Base-by-base conservation (phyloP, 53 echinoderm and acorn worm genomes). In the Stichopus horrens region DNA sequence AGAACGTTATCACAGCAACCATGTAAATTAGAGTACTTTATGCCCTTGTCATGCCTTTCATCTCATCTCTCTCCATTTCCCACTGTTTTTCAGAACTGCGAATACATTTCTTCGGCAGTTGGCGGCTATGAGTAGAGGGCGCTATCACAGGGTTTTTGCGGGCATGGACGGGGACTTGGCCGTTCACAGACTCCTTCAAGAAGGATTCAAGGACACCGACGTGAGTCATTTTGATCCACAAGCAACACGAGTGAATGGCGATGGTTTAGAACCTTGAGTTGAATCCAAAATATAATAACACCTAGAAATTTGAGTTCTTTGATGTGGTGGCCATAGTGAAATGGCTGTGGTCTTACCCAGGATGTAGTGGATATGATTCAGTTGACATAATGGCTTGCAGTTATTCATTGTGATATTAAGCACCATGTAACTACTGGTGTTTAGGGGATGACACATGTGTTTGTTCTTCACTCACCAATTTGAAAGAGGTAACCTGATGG, bases 151-250 rank as follows among this genome's bases (percentile, higher is more conserved):
- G 54, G 93, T 94, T 86, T 95, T 90, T 88, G 95, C 96, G 37
- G 96, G 96, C 51, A 96, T 95, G 93, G 99, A 99, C 57, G 96
- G 99, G 6, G 95, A 99, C 59, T 91, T 99, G 66, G 91, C 94
- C 55, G 92, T 94, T 5, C 96, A 99, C 68, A 91, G 93, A 73
- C 94, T 99, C 54, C 90, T 99, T 10, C 90, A 96, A 8, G 94
- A 94, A 79, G 99, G 96, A 23, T 95, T 97, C 91, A 90, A 93
- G 74, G 91, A 97, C 68, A 90, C 91, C 13, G 92, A 94, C 21
- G 98, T 98, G 77, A 94, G 94, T 86, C 8, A 75, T 57, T 56
- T 57, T 14, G 5, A n/a, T 76, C 59, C 8, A 67, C n/a, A 14
- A 1, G 1, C n/a, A 14, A 14, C n/a, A 1, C 11, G 3, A 14